phyloP scores from a whole-genome alignment of 2,797 vertebrate genomes.

The Buceros bicornis region DNA sequence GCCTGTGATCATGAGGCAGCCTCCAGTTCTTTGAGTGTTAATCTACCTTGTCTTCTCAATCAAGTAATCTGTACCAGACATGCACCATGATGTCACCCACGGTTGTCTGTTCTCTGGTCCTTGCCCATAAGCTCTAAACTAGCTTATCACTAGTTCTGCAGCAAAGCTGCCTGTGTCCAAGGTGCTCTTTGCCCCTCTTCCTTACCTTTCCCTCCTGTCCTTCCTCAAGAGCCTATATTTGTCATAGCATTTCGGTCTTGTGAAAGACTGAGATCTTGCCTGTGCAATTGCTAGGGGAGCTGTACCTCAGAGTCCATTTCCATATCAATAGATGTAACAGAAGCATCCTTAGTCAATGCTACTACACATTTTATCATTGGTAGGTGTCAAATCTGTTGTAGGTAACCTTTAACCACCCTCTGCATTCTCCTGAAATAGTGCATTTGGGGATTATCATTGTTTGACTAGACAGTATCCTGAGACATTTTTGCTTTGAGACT shows the following conservation, averaged over 20 bases:
- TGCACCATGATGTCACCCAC: background rate
- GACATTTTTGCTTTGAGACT: background rate
- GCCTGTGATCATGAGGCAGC: background rate
- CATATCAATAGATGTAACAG: background rate
- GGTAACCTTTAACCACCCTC: background rate
- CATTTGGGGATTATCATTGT: background rate
- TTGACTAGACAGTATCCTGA: background rate
- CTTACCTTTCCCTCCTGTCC: background rate
- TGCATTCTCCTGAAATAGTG: background rate
- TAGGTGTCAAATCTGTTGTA: background rate
- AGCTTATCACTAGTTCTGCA: background rate
- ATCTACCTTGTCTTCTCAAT: background rate
- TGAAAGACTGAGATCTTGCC: background rate
- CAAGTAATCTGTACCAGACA: background rate
- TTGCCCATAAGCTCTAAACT: background rate
- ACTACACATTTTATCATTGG: background rate
- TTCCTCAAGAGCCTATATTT: background rate
- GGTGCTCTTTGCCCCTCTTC: background rate
- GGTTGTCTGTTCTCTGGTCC: background rate
- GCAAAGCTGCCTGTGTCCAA: background rate
- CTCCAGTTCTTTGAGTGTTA: background rate
- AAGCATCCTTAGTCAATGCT: background rate
- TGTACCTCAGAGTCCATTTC: background rate
- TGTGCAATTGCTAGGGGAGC: background rate
- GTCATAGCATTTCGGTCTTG: background rate